A percentile compares a stretch with the other conserved stretches of the same genome.
Conservation (phyloP, 1,140 invertebrate genomes). For the Drosophila ohnishii region DNA sequence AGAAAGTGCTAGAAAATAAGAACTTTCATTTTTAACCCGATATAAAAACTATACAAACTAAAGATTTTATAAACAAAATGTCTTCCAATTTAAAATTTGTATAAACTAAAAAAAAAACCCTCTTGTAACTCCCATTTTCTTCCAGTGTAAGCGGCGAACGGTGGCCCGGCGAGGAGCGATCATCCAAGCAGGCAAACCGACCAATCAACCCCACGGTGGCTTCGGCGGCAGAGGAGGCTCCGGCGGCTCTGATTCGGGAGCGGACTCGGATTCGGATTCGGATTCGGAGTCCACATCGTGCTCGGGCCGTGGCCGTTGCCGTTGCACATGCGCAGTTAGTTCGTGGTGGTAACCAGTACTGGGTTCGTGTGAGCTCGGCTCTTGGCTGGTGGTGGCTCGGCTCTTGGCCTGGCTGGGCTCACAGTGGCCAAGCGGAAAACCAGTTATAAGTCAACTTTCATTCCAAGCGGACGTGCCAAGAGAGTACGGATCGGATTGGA, state of each 20-base stretch:
- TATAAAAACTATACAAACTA: neutral
- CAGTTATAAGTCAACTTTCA: slow-evolving; percentile 83
- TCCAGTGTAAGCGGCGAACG: slow-evolving; percentile 25
- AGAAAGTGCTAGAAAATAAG: neutral
- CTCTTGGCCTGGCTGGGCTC: neutral
- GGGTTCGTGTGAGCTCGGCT: neutral
- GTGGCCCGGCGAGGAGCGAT: slow-evolving; percentile 12
- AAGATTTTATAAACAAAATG: neutral
- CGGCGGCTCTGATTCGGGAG: slow-evolving; percentile 15
- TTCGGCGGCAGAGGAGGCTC: slow-evolving; percentile 8
- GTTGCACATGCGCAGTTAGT: slow-evolving; percentile 59
- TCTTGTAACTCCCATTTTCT: neutral
- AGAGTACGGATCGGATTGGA: slow-evolving; percentile 46
- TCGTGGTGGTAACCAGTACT: neutral
- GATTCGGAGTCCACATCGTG: slow-evolving; percentile 24
- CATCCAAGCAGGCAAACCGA: slow-evolving; percentile 30
- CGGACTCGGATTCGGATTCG: slow-evolving; percentile 2
- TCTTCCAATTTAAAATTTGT: neutral
- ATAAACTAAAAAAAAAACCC: neutral
- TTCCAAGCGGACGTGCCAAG: slow-evolving; percentile 76
- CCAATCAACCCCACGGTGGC: slow-evolving; percentile 64
- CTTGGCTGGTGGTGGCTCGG: neutral
- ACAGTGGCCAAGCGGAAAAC: slow-evolving; percentile 49
- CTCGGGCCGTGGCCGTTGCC: slow-evolving; percentile 35
- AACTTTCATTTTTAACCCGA: neutral